These are phyloP conservation scores for Nebria brevicollis DNA, from an alignment of 2,888 invertebrate genomes.

Conservation along the genomic window DNA sequence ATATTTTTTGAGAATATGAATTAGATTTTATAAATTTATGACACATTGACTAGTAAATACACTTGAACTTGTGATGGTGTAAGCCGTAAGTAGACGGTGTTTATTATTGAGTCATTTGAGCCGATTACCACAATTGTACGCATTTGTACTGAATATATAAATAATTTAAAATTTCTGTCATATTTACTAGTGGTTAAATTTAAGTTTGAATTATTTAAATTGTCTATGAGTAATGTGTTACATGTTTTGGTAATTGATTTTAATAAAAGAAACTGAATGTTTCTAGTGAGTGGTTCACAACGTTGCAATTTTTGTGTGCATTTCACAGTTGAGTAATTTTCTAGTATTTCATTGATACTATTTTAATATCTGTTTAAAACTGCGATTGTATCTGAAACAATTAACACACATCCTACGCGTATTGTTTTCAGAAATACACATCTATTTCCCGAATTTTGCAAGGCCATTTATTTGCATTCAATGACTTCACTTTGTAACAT, in stretches of 20 bases:
- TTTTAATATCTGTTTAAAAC: conserved; percentile 12
- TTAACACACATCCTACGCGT: conserved; percentile 36
- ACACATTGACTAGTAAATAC: not conserved
- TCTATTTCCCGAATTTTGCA: conserved; percentile 36
- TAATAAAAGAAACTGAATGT: conserved; percentile 12
- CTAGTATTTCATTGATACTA: conserved; percentile 26
- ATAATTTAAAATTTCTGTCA: too few species aligned
- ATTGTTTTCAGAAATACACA: conserved; percentile 18
- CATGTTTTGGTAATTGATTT: not conserved
- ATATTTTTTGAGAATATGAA: not conserved
- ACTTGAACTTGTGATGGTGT: not conserved
- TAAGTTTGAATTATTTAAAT: not conserved
- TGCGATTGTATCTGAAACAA: conserved; percentile 22
- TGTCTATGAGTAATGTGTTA: not conserved
- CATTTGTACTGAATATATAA: not conserved
- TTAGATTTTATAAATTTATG: not conserved
- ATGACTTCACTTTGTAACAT: conserved; percentile 19
- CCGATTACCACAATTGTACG: not conserved
- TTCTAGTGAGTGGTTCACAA: conserved; percentile 26
- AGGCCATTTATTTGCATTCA: conserved; percentile 25
- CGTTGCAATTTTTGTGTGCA: conserved; percentile 25
- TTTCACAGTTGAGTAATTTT: conserved; percentile 26
- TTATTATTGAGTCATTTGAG: not conserved
- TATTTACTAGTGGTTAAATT: too few species aligned
- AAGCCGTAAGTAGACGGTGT: not conserved